Evolutionary conservation across 2,888 invertebrate species (phyloP), one percentile per base, ranked within the genome.

Genomic region (Agelastica alni): DNA sequence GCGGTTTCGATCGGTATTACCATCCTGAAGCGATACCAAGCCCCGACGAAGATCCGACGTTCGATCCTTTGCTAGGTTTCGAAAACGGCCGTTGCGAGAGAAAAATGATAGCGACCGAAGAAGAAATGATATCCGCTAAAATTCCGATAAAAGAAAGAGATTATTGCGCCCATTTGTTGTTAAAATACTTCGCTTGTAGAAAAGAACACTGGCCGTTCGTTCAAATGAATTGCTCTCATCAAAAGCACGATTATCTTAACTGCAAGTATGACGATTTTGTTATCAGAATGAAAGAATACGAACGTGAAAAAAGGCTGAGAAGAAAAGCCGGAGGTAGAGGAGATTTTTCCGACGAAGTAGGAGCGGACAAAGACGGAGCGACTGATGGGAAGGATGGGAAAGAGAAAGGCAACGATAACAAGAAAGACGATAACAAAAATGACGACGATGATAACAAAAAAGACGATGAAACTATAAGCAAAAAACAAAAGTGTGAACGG

Each of bases 271-370:
- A 93, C 63, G 95, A 96, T 74, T 89, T 86, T 70, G 75, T 91
- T 20, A 70, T 93, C 34, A 83, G 94, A 66, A 89, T 92, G 89
- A 95, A 95, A 74, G 96, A 96, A 77, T 95, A 85, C 70, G 96
- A 96, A 79, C 83, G 95, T 52, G 95, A 96, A 75, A 84, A 86
- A 58, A 84, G 96, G 61, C 79, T 96, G 28, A 77, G 87, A 63
- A 78, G 85, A 58, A 83, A 91, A 58, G 75, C 10, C 5, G 31
- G 5, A 32, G 14, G 5, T 32, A 28, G 31, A 32, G 6, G 6
- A 32, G 6, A 2, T 2, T n/a, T n/a, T n/a, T n/a, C n/a, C n/a
- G n/a, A n/a, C n/a, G n/a, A n/a, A n/a, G n/a, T n/a, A n/a, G n/a
- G n/a, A n/a, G n/a, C n/a, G n/a, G n/a, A n/a, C n/a, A n/a, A n/a